Conservation (phyloP, 2,113 vertebrate genomes). For the Haplochromis burtoni region DNA sequence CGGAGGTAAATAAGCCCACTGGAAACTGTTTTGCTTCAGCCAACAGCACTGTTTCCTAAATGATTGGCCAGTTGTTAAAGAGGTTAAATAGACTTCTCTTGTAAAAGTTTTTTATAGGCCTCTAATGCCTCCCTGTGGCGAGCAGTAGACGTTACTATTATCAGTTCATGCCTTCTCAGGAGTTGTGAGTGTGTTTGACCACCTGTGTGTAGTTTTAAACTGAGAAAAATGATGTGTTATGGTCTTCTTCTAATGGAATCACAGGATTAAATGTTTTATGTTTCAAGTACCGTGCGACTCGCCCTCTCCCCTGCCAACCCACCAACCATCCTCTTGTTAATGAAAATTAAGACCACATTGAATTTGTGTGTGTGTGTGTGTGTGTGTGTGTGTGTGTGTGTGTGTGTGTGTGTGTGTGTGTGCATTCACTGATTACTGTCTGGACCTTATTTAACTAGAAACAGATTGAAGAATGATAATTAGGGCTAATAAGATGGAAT, state of each 20-base stretch:
- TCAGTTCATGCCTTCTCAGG: background rate
- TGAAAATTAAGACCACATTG: constrained; percentile 74
- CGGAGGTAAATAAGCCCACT: constrained; percentile 27
- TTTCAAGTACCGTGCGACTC: constrained; percentile 56
- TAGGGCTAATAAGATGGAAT: constrained; percentile 68
- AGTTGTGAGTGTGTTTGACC: constrained; percentile 5
- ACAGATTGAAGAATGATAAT: constrained; percentile 77
- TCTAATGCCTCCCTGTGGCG: constrained; percentile 60
- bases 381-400: constrained; percentile 19
- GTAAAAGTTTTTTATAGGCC: constrained; percentile 35
- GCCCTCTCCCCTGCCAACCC: constrained; percentile 32
- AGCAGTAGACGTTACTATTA: constrained; percentile 3
- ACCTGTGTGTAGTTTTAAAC: constrained; percentile 52
- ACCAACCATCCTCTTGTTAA: constrained; percentile 45
- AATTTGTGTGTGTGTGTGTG: background rate
- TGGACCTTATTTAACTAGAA: constrained; percentile 69
- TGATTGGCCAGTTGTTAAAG: constrained; percentile 38
- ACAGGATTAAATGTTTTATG: constrained; percentile 62
- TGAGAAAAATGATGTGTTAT: constrained; percentile 48
- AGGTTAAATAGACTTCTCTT: constrained; percentile 50
- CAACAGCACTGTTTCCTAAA: constrained; percentile 40
- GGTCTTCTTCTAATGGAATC: constrained; percentile 52
- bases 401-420: constrained; percentile 28
- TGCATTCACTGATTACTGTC: constrained; percentile 63
- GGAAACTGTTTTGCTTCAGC: constrained; percentile 49